Base-by-base conservation (phyloP, 2,797 vertebrate genomes). In the Gadopsis marmoratus region DNA sequence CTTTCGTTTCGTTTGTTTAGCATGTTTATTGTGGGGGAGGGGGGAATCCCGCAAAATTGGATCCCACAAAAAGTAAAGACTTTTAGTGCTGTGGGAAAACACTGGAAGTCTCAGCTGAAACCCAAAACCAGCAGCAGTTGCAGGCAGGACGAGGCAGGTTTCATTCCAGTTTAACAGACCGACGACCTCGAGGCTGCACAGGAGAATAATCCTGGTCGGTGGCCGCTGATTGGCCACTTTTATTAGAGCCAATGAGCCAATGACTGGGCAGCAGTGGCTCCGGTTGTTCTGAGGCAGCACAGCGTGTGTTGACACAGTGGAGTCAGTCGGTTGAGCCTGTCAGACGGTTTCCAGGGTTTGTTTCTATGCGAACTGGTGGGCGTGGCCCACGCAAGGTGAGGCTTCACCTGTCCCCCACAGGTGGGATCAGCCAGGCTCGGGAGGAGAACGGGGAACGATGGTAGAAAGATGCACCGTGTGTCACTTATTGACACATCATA, bases 331-430 rank as follows among this genome's bases (percentile, higher is more conserved):
- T 73, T 62, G 23, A 65, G 70, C 73, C 47, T 8, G 35, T 19
- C n/a, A 23, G 62, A 71, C 31, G 5, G 74, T 82, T 39, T 65
- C 50, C 66, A 51, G 53, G 65, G 88, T 85, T 88, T 90, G 89
- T 91, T 86, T 90, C 76, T 85, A 60, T 92, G 92, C 90, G 84
- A 92, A 81, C 58, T 82, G 64, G 31, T 66, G 82, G 85, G 87
- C 14, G 87, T 64, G 78, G 33, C 1, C 33, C 0, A 13, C 1
- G 39, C 0, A 13, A 9, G 51, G 48, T 13, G 1, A 14, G 71
- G 53, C 37, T 73, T 67, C 62, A 70, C 71, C 79, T 73, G 71
- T 71, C 65, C 17, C 4, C 91, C 91, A 86, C 74, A 66, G 82
- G 69, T 64, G 81, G 59, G 68, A 23, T 41, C 23, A 62, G 67